Conservation (phyloP, 2,113 vertebrate genomes). For the Spilogale gracilis region DNA sequence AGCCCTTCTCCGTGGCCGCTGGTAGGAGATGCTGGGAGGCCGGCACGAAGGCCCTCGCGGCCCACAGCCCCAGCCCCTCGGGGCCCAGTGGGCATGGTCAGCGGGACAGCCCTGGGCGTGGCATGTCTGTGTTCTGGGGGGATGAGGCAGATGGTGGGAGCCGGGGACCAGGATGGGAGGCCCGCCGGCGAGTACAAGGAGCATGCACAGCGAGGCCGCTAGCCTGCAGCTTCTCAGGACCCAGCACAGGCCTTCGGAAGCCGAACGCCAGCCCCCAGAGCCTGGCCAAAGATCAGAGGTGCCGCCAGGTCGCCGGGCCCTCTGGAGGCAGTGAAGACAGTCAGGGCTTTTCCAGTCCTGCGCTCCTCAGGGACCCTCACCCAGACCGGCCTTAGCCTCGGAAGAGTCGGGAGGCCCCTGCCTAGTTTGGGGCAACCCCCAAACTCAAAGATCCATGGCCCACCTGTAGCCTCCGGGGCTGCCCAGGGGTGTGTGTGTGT, state of each 20-base stretch:
- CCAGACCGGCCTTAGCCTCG: background rate
- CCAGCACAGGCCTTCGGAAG: background rate
- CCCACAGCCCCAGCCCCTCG: background rate
- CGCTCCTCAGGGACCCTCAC: background rate
- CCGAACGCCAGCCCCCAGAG: background rate
- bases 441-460: background rate
- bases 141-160: background rate
- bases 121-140: background rate
- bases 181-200: accelerated
- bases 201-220: background rate
- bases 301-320: accelerated
- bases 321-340: background rate
- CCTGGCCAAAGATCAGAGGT: background rate
- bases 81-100: background rate
- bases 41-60: background rate
- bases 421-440: background rate
- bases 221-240: background rate
- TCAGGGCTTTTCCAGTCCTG: background rate
- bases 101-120: no score
- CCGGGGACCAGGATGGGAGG: accelerated
- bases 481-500: background rate
- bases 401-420: background rate
- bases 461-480: background rate
- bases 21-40: background rate
- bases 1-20: no score